phyloP scores from a whole-genome alignment of 2,797 vertebrate species.

The Manis crassicaudata region DNA sequence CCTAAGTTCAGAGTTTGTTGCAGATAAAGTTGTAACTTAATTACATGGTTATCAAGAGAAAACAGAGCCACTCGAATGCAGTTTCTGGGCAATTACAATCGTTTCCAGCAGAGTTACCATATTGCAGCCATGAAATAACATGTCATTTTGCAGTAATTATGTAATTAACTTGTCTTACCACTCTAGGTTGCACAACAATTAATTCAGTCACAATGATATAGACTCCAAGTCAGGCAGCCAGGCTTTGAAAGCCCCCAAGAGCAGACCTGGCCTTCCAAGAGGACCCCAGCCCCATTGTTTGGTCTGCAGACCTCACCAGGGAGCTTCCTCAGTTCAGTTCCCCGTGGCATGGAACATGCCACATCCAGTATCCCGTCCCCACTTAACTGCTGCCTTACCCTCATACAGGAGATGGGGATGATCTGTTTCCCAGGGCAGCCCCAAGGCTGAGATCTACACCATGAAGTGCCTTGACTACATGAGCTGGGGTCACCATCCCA shows the following conservation, averaged over 20 bases:
- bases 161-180: constrained; percentile 82
- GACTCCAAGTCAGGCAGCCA: constrained; percentile 67
- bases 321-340: background rate
- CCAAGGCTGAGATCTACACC: background rate
- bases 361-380: background rate
- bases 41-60: constrained; percentile 77
- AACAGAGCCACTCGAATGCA: constrained; percentile 71
- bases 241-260: constrained; percentile 60
- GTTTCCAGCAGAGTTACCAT: constrained; percentile 83
- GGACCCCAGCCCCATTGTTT: background rate
- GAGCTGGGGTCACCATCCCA: background rate
- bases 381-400: background rate
- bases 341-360: background rate
- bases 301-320: background rate
- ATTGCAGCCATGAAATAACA: constrained; percentile 80
- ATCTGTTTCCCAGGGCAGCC: background rate
- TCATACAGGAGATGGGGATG: background rate
- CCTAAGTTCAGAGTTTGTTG: constrained; percentile 67
- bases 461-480: background rate
- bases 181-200: constrained; percentile 79
- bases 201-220: constrained; percentile 79
- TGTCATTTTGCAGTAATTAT: constrained; percentile 82
- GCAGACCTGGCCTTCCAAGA: constrained; percentile 28
- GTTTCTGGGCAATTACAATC: constrained; percentile 81
- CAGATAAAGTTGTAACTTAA: constrained; percentile 78